Percentiles rank a stretch among this genome's conserved stretches.
These are phyloP conservation scores for Drosophila lutescens DNA, from an alignment of 2,888 invertebrate species.

Conservation along the genomic window DNA sequence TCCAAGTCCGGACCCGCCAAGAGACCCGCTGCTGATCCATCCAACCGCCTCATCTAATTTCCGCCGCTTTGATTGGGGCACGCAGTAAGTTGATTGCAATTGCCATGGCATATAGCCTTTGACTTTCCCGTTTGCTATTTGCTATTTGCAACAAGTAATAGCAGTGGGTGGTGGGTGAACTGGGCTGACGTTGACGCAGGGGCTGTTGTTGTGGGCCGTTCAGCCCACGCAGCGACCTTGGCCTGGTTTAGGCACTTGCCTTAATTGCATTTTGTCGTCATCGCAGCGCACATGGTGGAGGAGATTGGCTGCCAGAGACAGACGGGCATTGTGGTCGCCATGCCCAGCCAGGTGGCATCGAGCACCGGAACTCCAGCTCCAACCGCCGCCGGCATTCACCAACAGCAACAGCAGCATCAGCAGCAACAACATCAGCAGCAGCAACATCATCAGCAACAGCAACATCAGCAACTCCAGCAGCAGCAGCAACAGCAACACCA, in stretches of 20 bases:
- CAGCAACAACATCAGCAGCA: slow-evolving; percentile 5
- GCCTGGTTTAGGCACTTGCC: slow-evolving; percentile 27
- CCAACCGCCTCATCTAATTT: slow-evolving; percentile 11
- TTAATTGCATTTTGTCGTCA: slow-evolving; percentile 35
- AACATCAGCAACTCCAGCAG: slow-evolving; percentile 1
- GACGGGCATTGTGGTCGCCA: slow-evolving; percentile 58
- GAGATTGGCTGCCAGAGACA: slow-evolving; percentile 73
- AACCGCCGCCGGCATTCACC: slow-evolving; percentile 29
- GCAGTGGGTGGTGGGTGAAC: not conserved
- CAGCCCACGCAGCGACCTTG: slow-evolving; percentile 14
- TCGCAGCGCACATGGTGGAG: slow-evolving; percentile 63
- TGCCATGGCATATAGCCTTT: not conserved
- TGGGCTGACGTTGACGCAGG: not conserved
- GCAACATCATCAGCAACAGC: slow-evolving; percentile 3
- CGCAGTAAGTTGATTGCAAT: slow-evolving; percentile 29
- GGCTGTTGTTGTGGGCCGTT: not conserved
- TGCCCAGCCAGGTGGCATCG: slow-evolving; percentile 61
- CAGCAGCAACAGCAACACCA: slow-evolving; percentile 19
- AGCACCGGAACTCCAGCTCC: slow-evolving; percentile 24
- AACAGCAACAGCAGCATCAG: slow-evolving; percentile 22
- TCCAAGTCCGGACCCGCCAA: not conserved
- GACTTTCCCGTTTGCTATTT: not conserved
- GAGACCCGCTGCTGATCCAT: not conserved
- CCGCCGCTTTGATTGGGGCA: slow-evolving; percentile 9
- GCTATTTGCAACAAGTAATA: slow-evolving; percentile 25